phyloP scores from a whole-genome alignment of 2,797 vertebrate species.

The Mormyrops boulengeri region DNA sequence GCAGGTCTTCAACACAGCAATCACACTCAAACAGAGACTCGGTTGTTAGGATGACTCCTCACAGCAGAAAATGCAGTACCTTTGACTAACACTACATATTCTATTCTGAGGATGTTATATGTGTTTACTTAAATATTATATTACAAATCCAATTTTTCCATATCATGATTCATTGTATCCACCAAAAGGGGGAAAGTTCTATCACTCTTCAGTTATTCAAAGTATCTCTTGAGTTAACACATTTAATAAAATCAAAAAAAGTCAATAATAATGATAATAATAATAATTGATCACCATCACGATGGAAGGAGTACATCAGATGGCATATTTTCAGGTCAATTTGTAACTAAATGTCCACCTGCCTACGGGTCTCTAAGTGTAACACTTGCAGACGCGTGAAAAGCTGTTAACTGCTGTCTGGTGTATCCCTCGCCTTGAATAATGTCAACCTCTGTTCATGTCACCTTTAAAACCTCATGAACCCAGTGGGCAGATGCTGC shows the following conservation, averaged over 20 bases:
- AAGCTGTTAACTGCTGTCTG: not conserved
- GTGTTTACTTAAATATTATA: not conserved
- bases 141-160: not conserved
- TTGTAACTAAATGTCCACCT: not conserved
- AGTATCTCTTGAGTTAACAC: not conserved
- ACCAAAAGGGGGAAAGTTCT: not conserved
- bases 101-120: not conserved
- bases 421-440: not conserved
- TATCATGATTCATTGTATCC: not conserved
- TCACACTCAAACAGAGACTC: not conserved
- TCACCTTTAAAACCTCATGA: slow-evolving; percentile 18
- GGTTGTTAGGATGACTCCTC: not conserved
- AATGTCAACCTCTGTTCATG: slow-evolving; percentile 8
- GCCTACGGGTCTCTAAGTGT: not conserved
- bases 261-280: not conserved
- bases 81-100: not conserved
- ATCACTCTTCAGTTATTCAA: not conserved
- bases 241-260: not conserved
- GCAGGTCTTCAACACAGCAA: not conserved
- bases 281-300: not conserved
- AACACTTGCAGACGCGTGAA: not conserved
- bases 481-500: slow-evolving; percentile 1
- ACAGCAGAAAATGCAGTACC: not conserved
- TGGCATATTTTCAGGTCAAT: not conserved
- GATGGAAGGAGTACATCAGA: not conserved